Evolutionary conservation across 2,113 vertebrate genomes (phyloP).

Genomic region (Myotis yumanensis): DNA sequence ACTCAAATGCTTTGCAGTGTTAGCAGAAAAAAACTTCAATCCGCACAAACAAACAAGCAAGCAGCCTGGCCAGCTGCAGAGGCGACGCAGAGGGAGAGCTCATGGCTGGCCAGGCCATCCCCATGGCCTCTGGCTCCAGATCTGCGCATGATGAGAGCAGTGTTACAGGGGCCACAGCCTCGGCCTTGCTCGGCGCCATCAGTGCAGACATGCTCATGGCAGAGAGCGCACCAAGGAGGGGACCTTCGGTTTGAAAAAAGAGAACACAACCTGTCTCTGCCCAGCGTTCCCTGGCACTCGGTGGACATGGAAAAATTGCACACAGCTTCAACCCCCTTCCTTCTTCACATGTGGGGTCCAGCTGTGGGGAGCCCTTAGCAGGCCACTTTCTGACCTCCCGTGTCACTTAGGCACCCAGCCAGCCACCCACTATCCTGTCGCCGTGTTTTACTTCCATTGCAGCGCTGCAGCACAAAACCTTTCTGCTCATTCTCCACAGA

Average conservation of each 20-base stretch:
- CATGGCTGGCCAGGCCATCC: background rate
- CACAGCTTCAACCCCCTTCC: background rate
- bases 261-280: background rate
- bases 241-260: background rate
- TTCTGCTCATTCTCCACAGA: background rate
- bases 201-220: background rate
- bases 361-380: background rate
- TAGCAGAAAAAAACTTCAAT: background rate
- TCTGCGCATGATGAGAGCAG: background rate
- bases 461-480: background rate
- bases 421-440: background rate
- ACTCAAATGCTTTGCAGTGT: background rate
- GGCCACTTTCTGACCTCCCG: background rate
- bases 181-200: background rate
- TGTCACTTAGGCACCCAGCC: background rate
- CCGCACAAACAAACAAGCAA: background rate
- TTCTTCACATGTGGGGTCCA: background rate
- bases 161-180: background rate
- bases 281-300: too few species aligned
- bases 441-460: background rate
- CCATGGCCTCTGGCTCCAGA: background rate
- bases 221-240: background rate
- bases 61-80: background rate
- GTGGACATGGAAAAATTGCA: background rate
- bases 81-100: background rate